Base-by-base conservation (phyloP, 2,797 vertebrate species). In the Chiloscyllium punctatum region DNA sequence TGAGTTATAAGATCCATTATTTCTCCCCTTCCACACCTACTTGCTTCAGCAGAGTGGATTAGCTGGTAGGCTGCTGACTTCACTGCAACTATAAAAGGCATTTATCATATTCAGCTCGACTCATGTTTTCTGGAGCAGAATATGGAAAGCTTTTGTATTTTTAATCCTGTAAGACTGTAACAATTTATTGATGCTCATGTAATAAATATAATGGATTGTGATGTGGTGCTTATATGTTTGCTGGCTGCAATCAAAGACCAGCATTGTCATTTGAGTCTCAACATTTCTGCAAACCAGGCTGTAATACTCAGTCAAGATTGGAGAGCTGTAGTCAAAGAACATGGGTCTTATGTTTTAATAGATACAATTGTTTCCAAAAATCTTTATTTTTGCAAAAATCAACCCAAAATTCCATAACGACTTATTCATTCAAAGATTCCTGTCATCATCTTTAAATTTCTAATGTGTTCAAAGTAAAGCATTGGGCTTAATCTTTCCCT, bases 1-100 rank as follows among this genome's bases (percentile, higher is more conserved):
- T 77, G 94, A 74, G 71, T 95, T 71, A 95, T 95, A 71, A 77
- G 42, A n/a, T 72, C 71, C 71, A 95, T 95, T 95, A 95, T 33
- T 95, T 95, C 16, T 53, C 94, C 33, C 57, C 94, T 95, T 94
- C 71, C 94, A 94, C 94, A 13, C 71, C 69, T 72, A 27, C 42
- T 94, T 94, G 25, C 69, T 74, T 95, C n/a, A 95, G 71, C 69
- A 57, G 25, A 9, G 42, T 74, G 71, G 13, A 16, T 51, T 48
- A 72, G 48, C 42, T 94, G 6, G 18, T 33, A 21, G 94, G 71
- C 94, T 95, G 94, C 11, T n/a, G 48, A 53, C 42, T 77, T 33
- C 71, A 57, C 48, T n/a, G 15, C 51, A 77, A 18, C 48, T 92
- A 51, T 77, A 21, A 72, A 95, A 72, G 16, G 48, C 48, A 33